A percentile compares a stretch with the other conserved stretches of the same genome.
Evolutionary conservation across 1,140 invertebrate genomes (phyloP).

Genomic region (Uloborus diversus): DNA sequence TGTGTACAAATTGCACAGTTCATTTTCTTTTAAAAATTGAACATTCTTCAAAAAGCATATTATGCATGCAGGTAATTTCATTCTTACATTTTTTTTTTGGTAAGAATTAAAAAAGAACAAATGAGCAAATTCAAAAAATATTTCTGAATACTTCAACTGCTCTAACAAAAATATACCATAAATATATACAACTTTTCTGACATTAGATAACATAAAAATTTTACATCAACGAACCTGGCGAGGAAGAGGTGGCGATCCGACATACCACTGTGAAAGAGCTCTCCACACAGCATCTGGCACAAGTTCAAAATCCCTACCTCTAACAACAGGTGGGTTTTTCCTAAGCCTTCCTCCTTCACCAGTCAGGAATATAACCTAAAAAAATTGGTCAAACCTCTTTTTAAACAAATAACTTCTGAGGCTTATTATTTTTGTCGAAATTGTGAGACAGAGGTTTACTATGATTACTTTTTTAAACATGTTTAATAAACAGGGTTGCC

Average conservation of each 20-base stretch:
- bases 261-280: constrained; percentile 85
- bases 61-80: not conserved
- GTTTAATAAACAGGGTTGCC: too few species aligned
- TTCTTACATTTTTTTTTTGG: too few species aligned
- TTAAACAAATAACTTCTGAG: too few species aligned
- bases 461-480: too few species aligned
- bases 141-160: too few species aligned
- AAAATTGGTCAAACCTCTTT: too few species aligned
- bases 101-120: not conserved
- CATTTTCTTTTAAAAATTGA: not conserved
- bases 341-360: constrained; percentile 85
- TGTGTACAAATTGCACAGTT: too few species aligned
- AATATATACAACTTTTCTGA: too few species aligned
- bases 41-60: not conserved
- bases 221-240: constrained; percentile 73
- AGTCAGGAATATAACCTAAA: constrained; percentile 72
- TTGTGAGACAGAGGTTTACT: too few species aligned
- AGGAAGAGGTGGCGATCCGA: constrained; percentile 80
- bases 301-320: constrained; percentile 82
- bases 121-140: too few species aligned
- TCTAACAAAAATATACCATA: too few species aligned
- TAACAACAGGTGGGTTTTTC: constrained; percentile 74
- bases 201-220: not conserved
- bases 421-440: too few species aligned
- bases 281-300: constrained; percentile 86